These are phyloP conservation scores for Oryzias curvinotus DNA, from an alignment of 2,113 vertebrate species.

Conservation along the genomic window DNA sequence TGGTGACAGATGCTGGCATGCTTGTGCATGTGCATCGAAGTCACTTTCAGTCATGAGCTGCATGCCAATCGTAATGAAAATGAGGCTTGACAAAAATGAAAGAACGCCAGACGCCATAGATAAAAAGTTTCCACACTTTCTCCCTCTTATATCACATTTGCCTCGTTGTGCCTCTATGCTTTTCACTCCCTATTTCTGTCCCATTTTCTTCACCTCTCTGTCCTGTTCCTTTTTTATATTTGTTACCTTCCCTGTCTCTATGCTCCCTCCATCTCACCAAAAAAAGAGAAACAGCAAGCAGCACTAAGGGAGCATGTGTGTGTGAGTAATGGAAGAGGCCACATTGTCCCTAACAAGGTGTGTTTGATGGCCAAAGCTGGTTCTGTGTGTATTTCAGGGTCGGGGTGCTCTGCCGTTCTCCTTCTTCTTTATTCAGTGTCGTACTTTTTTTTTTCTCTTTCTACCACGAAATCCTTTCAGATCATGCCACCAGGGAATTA, in stretches of 20 bases:
- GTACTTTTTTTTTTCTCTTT: constrained; percentile 41
- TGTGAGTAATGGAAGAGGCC: constrained; percentile 66
- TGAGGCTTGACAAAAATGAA: constrained; percentile 17
- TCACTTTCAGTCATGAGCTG: constrained; percentile 36
- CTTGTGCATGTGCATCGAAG: constrained; percentile 38
- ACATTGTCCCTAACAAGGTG: constrained; percentile 61
- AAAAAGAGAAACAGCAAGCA: constrained; percentile 28
- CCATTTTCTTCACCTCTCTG: constrained; percentile 25
- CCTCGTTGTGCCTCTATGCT: constrained; percentile 35
- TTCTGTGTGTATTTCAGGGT: constrained; percentile 31
- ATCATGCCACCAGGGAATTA: constrained; percentile 61
- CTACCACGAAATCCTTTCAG: constrained; percentile 67
- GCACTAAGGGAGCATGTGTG: constrained; percentile 40
- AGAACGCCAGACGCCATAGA: constrained; percentile 23
- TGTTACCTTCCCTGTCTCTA: constrained; percentile 23
- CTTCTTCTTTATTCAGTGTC: constrained; percentile 65
- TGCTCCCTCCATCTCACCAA: constrained; percentile 40
- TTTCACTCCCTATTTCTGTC: constrained; percentile 52
- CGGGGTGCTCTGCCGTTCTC: constrained; percentile 46
- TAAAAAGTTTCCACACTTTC: constrained; percentile 11
- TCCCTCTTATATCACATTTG: constrained; percentile 17
- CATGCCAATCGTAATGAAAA: constrained; percentile 42
- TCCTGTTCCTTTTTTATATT: constrained; percentile 35
- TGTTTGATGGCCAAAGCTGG: constrained; percentile 57
- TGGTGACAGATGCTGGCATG: constrained; percentile 30